Percentiles rank a stretch among this genome's conserved stretches.
Conservation (phyloP, 2,888 invertebrate species). For the Polyommatus iphigenia region DNA sequence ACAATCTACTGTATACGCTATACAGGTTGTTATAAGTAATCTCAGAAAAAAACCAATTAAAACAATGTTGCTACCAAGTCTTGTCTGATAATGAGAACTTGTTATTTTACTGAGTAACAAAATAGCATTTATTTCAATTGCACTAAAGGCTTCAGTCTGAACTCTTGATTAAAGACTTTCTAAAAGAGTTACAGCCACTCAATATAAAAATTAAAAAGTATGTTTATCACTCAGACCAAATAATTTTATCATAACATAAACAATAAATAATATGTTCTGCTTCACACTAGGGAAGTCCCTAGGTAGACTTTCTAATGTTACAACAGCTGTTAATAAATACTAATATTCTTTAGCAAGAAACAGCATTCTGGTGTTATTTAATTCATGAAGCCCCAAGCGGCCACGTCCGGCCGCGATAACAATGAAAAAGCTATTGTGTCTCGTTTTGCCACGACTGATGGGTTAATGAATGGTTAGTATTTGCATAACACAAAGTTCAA, state of each 20-base stretch:
- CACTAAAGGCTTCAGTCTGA: background rate
- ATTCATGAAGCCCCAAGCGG: no score
- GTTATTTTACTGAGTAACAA: background rate
- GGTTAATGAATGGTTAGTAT: background rate
- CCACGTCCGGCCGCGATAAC: no score
- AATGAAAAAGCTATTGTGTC: no score
- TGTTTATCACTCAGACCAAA: no score
- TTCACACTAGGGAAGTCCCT: background rate
- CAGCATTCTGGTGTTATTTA: background rate
- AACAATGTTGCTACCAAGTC: background rate
- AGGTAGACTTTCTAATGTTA: conserved; percentile 12
- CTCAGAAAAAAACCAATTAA: background rate
- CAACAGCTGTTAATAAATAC: background rate
- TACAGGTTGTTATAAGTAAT: no score
- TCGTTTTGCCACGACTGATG: no score
- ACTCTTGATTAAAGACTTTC: no score
- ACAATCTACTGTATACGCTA: no score
- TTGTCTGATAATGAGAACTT: background rate
- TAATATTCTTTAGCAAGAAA: background rate
- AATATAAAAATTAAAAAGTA: no score
- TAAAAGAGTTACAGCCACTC: no score
- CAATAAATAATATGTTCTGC: background rate
- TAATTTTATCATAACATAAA: background rate
- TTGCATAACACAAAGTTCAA: background rate
- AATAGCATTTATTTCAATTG: background rate